Evolutionary conservation across 2,113 vertebrate genomes (phyloP).

Genomic region (Petroica traversi): DNA sequence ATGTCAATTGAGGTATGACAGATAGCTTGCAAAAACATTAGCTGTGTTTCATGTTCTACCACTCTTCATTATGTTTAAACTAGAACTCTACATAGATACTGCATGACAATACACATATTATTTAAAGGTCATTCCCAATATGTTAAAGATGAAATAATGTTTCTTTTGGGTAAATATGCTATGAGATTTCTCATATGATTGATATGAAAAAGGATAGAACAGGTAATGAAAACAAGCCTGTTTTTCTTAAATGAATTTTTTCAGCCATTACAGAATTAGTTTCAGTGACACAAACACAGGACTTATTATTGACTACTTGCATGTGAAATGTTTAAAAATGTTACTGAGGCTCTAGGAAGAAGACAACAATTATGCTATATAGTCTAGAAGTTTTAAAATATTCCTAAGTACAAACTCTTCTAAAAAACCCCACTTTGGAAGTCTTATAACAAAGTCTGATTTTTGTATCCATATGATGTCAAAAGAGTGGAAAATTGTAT

Average conservation of each 20-base stretch:
- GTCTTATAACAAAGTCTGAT: background rate
- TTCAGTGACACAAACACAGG: background rate
- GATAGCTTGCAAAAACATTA: constrained; percentile 1
- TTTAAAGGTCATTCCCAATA: constrained; percentile 10
- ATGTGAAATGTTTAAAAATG: background rate
- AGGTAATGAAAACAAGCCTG: background rate
- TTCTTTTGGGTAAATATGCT: background rate
- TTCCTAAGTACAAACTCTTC: background rate
- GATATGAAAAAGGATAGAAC: background rate
- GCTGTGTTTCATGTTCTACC: background rate
- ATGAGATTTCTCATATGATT: background rate
- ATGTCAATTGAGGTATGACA: constrained; percentile 1
- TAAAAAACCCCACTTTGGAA: background rate
- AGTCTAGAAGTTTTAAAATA: background rate
- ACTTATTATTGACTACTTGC: background rate
- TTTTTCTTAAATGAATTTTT: background rate
- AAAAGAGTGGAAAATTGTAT: background rate
- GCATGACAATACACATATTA: background rate
- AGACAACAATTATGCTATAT: rapidly evolving
- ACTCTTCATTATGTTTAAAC: constrained; percentile 14
- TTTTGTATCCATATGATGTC: background rate
- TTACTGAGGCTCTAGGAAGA: background rate
- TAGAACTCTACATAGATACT: background rate
- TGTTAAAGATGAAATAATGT: background rate
- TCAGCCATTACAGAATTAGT: background rate